Evolutionary conservation across 2,888 invertebrate genomes (phyloP), one percentile per base, ranked within the genome.

Genomic region (Caenorhabditis sinica): DNA sequence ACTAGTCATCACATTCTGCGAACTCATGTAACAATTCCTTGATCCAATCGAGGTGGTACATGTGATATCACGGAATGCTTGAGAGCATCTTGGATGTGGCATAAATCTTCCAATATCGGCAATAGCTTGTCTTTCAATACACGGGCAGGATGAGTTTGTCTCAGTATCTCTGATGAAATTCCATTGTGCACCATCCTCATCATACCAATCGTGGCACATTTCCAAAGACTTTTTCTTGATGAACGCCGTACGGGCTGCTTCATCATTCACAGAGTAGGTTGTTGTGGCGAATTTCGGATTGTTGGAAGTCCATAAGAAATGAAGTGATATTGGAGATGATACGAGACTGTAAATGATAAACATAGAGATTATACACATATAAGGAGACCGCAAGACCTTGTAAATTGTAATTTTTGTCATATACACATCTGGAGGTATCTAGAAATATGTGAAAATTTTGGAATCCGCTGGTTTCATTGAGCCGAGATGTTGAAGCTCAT

Each of bases 71-170:
- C 85, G 89, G 90, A 89, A 90, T 20, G 87, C 87, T 74, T 91
- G 91, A 1, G 90, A 91, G 73, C 92, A 92, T 33, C 92, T 83
- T 20, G 92, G 92, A 90, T 92, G 92, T 0, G 98, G 97, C 93
- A 97, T 95, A 93, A 95, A 98, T 23, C 97, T 95, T 6, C 98
- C 98, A 93, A 96, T 96, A 93, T 99, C 98, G 71, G 95, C 94
- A 3, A 96, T 93, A 0, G 98, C 98, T 93, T 98, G 98, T 87
- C 96, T 95, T 87, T 97, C 93, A 0, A 95, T 96, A 93, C 98
- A 98, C 0, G 98, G 98, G 79, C 92, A 92, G 2, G 91, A 91
- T 4, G 92, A 89, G 80, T 92, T 92, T 5, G 91, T 93, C 82
- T 92, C 92, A 17, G 89, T 90, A 72, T 92, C 92, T 11, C 90